Evolutionary conservation across 2,113 vertebrate genomes (phyloP).

Genomic region (Bufo gargarizans): DNA sequence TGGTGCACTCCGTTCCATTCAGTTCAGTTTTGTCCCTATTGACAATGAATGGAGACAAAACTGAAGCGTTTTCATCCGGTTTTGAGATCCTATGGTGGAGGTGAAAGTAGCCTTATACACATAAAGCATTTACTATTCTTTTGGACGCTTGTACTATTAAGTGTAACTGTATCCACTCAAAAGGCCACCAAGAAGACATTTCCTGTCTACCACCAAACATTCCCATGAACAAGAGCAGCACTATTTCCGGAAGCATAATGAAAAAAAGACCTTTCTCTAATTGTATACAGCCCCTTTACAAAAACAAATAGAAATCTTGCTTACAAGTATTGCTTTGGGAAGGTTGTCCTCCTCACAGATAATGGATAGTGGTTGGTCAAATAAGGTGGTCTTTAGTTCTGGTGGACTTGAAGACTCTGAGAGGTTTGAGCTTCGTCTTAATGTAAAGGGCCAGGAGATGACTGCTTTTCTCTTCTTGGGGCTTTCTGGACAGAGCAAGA

Average conservation of each 20-base stretch:
- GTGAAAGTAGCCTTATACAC: no score
- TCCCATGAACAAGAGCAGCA: background rate
- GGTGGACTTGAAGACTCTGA: conserved; percentile 67
- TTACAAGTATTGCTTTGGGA: conserved; percentile 85
- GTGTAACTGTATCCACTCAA: no score
- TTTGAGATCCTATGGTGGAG: no score
- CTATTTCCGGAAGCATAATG: no score
- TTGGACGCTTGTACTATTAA: no score
- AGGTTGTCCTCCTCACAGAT: conserved; percentile 77
- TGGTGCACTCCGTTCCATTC: no score
- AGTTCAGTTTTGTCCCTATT: no score
- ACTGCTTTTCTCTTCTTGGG: conserved; percentile 80
- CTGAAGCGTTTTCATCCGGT: no score
- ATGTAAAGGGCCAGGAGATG: conserved; percentile 72
- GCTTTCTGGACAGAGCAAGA: conserved; percentile 70
- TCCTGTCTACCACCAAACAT: background rate
- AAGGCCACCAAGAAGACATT: no score
- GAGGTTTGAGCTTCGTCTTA: conserved; percentile 71
- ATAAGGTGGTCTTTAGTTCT: conserved; percentile 76
- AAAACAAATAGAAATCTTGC: conserved; percentile 46
- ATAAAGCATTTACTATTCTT: no score
- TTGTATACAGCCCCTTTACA: background rate
- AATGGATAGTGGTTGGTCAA: conserved; percentile 81
- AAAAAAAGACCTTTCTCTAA: background rate
- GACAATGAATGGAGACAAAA: no score